Percentiles rank a stretch among this genome's conserved stretches.
Evolutionary conservation across 1,140 invertebrate species (phyloP).

Genomic region (Anastrepha ludens): DNA sequence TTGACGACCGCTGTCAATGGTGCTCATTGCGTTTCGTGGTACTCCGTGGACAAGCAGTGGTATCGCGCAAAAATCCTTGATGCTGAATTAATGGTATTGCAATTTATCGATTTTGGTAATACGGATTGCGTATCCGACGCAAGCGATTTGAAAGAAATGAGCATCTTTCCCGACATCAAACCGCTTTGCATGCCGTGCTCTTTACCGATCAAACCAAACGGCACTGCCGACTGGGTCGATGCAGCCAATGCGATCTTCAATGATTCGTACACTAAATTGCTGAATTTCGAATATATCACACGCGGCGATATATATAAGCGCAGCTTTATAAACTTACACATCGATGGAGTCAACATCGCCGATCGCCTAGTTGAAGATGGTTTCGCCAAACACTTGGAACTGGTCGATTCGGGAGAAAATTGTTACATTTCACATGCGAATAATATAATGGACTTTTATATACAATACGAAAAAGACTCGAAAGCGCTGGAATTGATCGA

Average conservation of each 20-base stretch:
- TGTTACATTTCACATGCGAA: conserved; percentile 82
- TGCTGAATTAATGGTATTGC: conserved; percentile 82
- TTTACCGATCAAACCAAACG: conserved; percentile 79
- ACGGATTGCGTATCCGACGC: conserved; percentile 81
- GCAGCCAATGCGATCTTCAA: conserved; percentile 78
- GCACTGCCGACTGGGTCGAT: conserved; percentile 81
- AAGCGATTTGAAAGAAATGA: conserved; percentile 78
- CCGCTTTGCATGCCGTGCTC: conserved; percentile 79
- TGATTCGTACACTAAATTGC: conserved; percentile 66
- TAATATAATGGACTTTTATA: conserved; percentile 82
- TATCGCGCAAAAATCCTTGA: conserved; percentile 88
- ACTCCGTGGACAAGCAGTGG: conserved; percentile 84
- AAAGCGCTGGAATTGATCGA: conserved; percentile 79
- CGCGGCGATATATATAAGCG: conserved; percentile 62
- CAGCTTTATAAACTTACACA: conserved; percentile 81
- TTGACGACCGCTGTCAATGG: conserved; percentile 78
- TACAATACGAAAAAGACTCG: conserved; percentile 80
- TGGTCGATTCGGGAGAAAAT: conserved; percentile 75
- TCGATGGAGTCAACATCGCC: conserved; percentile 78
- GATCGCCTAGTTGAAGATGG: conserved; percentile 78
- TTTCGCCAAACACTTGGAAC: conserved; percentile 75
- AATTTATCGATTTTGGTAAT: conserved; percentile 90
- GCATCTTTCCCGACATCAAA: conserved; percentile 75
- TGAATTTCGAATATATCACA: conserved; percentile 76
- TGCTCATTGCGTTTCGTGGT: conserved; percentile 83